Evolutionary conservation across 2,113 vertebrate species (phyloP).

Genomic region (Mohoua ochrocephala): DNA sequence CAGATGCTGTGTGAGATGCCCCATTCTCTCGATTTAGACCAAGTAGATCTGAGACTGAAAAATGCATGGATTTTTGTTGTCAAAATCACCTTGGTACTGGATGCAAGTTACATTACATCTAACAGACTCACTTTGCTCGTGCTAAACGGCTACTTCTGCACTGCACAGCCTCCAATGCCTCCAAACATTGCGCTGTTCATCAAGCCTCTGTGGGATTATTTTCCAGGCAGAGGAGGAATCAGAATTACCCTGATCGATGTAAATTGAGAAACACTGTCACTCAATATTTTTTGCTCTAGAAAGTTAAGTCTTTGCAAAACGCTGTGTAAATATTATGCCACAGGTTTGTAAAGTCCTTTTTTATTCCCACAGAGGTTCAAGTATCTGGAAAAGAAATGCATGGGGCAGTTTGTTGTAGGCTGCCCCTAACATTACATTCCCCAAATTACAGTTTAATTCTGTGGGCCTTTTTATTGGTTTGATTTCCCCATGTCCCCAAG

Average conservation of each 20-base stretch:
- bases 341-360: not conserved
- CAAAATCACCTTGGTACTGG: rapidly evolving
- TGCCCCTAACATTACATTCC: not conserved
- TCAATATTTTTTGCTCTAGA: not conserved
- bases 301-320: not conserved
- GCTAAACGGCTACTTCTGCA: not conserved
- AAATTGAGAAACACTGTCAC: not conserved
- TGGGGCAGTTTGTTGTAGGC: not conserved
- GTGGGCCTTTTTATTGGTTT: not conserved
- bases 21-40: not conserved
- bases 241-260: not conserved
- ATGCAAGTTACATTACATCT: not conserved
- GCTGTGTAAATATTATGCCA: not conserved
- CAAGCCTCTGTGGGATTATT: not conserved
- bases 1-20: not conserved
- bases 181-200: not conserved
- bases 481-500: not conserved
- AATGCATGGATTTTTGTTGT: not conserved
- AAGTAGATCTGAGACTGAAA: not conserved
- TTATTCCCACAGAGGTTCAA: not conserved
- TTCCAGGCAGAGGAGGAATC: not conserved
- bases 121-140: not conserved
- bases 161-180: not conserved
- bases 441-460: not conserved
- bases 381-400: not conserved